phyloP scores from a whole-genome alignment of 2,888 invertebrate genomes.

The Muscina levida region DNA sequence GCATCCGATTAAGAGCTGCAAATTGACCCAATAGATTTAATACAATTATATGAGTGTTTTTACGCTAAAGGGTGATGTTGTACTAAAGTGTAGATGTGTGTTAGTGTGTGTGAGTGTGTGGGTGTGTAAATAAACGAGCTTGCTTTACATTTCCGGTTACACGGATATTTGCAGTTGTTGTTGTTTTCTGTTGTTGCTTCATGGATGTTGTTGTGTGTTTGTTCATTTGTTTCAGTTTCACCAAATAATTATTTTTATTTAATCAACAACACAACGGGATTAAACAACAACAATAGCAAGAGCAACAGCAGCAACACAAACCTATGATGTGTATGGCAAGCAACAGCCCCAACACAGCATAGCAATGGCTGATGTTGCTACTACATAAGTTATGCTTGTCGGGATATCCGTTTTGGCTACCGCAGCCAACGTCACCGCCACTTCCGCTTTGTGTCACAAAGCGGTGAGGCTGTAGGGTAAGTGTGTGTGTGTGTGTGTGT shows the following conservation, averaged over 20 bases:
- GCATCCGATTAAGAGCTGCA: slow-evolving; percentile 32
- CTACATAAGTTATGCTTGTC: slow-evolving; percentile 20
- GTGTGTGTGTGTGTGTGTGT: slow-evolving; percentile 11
- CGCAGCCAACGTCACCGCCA: slow-evolving; percentile 58
- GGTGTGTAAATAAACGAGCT: slow-evolving; percentile 59
- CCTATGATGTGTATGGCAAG: background rate
- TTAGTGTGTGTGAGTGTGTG: slow-evolving; percentile 23
- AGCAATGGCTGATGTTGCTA: slow-evolving; percentile 24
- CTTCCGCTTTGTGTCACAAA: slow-evolving; percentile 60
- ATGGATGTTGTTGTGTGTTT: slow-evolving; percentile 32
- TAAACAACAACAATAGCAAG: slow-evolving; percentile 19
- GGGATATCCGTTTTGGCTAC: slow-evolving; percentile 55
- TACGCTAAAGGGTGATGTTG: slow-evolving; percentile 33
- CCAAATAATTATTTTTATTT: slow-evolving; percentile 76
- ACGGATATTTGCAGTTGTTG: slow-evolving; percentile 62
- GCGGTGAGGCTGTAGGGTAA: slow-evolving; percentile 26
- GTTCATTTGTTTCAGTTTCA: slow-evolving; percentile 63
- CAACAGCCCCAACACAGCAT: slow-evolving; percentile 9
- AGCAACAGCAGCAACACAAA: slow-evolving; percentile 19
- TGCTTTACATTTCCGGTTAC: slow-evolving; percentile 63
- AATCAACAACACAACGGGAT: slow-evolving; percentile 60
- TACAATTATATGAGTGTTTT: slow-evolving; percentile 50
- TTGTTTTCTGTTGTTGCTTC: background rate
- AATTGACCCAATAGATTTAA: slow-evolving; percentile 65
- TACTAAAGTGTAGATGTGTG: background rate